These are phyloP conservation scores for Cryptus viduatorius DNA, from an alignment of 2,888 invertebrate genomes.

Conservation along the genomic window DNA sequence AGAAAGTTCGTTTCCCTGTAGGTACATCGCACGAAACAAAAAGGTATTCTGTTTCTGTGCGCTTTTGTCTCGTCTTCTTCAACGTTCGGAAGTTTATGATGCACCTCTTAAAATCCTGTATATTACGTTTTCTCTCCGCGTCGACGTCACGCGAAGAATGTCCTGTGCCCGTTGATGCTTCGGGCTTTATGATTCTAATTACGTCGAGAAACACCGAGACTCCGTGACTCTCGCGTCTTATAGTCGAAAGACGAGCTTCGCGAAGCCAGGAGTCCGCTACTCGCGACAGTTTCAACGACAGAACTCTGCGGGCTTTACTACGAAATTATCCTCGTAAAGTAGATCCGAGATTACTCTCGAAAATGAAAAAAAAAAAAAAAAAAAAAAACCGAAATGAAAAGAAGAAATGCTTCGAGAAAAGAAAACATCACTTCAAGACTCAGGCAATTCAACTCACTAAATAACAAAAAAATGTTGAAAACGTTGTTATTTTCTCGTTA, in stretches of 20 bases:
- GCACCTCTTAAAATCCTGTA: slow-evolving; percentile 48
- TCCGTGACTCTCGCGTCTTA: slow-evolving; percentile 20
- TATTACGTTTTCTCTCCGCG: not conserved
- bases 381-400: slow-evolving; percentile 10
- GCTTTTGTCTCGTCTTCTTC: not conserved
- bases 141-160: slow-evolving; percentile 28
- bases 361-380: slow-evolving; percentile 15
- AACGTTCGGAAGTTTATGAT: slow-evolving; percentile 6
- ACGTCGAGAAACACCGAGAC: slow-evolving; percentile 38
- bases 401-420: not conserved
- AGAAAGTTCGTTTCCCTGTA: not conserved
- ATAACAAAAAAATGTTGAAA: not conserved
- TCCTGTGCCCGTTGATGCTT: slow-evolving; percentile 11
- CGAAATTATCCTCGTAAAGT: slow-evolving; percentile 29
- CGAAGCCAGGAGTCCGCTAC: not conserved
- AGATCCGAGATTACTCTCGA: slow-evolving; percentile 2
- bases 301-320: slow-evolving; percentile 1
- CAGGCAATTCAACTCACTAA: not conserved
- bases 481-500: not conserved
- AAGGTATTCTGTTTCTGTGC: not conserved
- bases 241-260: slow-evolving; percentile 37
- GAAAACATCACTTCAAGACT: not conserved
- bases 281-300: slow-evolving; percentile 5
- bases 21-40: not conserved
- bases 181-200: slow-evolving; percentile 62